Percentiles rank a stretch among this genome's conserved stretches.
phyloP scores from a whole-genome alignment of 2,888 invertebrate genomes.

The Monoplex corrugatus region DNA sequence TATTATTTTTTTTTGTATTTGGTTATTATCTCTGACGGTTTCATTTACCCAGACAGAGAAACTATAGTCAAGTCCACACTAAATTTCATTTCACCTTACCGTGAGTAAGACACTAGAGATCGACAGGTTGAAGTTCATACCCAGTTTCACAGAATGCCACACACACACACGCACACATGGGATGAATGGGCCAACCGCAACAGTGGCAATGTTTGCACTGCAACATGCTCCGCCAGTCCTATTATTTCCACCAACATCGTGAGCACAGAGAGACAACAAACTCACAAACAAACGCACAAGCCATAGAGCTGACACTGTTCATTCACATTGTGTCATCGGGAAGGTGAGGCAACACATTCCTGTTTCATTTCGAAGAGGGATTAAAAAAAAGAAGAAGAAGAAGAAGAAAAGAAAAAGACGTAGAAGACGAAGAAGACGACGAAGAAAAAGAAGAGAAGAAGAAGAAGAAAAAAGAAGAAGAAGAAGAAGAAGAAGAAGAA shows the following conservation, averaged over 20 bases:
- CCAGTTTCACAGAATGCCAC: background rate
- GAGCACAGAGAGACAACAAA: background rate
- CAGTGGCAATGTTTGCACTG: background rate
- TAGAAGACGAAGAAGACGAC: background rate
- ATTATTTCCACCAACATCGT: background rate
- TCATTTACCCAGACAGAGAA: no score
- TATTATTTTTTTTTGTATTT: no score
- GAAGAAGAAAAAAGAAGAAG: background rate
- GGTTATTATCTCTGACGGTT: no score
- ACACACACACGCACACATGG: background rate
- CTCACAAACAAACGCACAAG: background rate
- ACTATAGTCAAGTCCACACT: no score
- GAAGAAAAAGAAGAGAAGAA: background rate
- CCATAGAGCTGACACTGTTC: no score
- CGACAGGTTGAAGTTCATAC: no score
- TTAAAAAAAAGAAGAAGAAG: background rate
- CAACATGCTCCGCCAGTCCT: background rate
- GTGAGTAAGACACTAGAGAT: no score
- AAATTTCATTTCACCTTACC: no score
- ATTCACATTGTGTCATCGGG: no score
- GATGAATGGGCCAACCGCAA: background rate
- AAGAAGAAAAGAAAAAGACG: background rate
- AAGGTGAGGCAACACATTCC: no score
- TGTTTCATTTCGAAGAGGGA: no score
- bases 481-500: background rate